Conservation (phyloP, 2,888 invertebrate genomes). For the Morinoia aosen region DNA sequence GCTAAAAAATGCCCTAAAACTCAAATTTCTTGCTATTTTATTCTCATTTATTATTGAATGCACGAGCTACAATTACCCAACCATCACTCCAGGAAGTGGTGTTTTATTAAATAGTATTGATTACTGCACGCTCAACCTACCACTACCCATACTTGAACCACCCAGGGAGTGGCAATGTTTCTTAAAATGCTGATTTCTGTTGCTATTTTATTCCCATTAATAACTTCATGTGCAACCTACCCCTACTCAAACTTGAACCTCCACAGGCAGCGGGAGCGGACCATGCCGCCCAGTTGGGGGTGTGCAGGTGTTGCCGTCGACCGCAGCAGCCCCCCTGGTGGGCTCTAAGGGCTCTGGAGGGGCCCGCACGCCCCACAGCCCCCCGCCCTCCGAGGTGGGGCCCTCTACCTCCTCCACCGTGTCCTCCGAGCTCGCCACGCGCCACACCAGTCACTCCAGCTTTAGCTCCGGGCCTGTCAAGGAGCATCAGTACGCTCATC, state of each 20-base stretch:
- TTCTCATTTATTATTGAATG: too few relatives aligned
- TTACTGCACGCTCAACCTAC: too few relatives aligned
- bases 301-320: slow-evolving; percentile 66
- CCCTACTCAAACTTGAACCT: background rate
- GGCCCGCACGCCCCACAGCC: slow-evolving; percentile 25
- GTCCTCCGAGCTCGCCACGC: slow-evolving; percentile 35
- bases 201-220: too few relatives aligned
- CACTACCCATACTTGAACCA: too few relatives aligned
- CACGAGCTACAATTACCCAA: too few relatives aligned
- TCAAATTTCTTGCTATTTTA: too few relatives aligned
- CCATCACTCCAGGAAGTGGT: too few relatives aligned
- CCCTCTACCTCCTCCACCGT: slow-evolving; percentile 56
- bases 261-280: background rate
- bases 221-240: too few relatives aligned
- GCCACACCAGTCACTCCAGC: slow-evolving; percentile 56
- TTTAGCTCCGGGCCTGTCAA: slow-evolving; percentile 53
- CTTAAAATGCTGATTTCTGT: too few relatives aligned
- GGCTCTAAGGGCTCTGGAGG: background rate
- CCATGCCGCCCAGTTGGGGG: slow-evolving; percentile 60
- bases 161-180: too few relatives aligned
- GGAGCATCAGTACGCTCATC: slow-evolving; percentile 66
- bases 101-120: too few relatives aligned
- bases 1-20: too few relatives aligned
- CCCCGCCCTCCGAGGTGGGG: slow-evolving; percentile 55
- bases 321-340: slow-evolving; percentile 60